Conservation (phyloP, 2,113 vertebrate species). For the Melanerpes aurifrons region DNA sequence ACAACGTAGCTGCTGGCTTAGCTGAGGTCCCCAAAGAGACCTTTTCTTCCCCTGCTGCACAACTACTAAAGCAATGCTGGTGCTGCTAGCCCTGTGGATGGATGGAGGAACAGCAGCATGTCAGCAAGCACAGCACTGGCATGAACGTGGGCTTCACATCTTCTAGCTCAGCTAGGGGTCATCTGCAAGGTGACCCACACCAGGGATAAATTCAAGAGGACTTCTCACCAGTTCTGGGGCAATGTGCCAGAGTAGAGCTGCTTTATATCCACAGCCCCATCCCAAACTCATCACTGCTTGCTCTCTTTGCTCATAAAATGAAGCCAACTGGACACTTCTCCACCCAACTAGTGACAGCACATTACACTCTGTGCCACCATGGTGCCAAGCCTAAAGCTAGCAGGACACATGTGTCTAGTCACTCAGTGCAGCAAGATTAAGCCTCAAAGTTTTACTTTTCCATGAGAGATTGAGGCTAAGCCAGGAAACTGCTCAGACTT, state of each 20-base stretch:
- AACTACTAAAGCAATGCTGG: neutral
- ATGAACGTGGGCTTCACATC: fast-evolving
- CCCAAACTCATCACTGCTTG: neutral
- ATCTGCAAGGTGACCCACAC: fast-evolving
- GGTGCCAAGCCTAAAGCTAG: neutral
- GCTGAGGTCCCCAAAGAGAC: neutral
- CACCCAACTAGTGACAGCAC: neutral
- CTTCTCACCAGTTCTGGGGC: neutral
- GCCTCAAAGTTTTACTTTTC: neutral
- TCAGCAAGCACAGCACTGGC: neutral
- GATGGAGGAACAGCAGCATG: neutral
- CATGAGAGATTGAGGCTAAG: neutral
- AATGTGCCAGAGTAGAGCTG: neutral
- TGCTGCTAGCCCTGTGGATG: neutral
- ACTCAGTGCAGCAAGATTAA: neutral
- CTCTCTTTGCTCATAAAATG: neutral
- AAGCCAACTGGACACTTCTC: neutral
- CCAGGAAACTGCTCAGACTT: neutral
- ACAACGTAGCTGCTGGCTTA: neutral
- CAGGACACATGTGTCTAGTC: no score
- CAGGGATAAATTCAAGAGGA: neutral
- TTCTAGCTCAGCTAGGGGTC: neutral
- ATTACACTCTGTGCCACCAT: fast-evolving
- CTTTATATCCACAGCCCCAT: neutral
- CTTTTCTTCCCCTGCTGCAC: neutral